Conservation (phyloP, 2,113 vertebrate species). For the Eurypyga helias region DNA sequence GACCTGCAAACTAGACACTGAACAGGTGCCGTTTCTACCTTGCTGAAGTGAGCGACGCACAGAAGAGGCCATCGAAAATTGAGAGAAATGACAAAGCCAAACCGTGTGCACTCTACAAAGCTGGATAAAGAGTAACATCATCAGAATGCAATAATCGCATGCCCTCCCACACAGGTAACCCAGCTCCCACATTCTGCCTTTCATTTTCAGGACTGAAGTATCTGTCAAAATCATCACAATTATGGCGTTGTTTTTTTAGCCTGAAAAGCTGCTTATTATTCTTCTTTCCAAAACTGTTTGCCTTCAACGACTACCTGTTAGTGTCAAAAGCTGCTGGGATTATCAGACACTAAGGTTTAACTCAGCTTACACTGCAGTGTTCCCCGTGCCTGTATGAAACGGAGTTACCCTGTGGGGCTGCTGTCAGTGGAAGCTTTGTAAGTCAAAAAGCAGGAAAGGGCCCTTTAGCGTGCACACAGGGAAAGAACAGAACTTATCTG, state of each 20-base stretch:
- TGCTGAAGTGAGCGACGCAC: background rate
- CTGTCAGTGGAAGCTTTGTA: slow-evolving; percentile 3
- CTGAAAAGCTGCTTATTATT: background rate
- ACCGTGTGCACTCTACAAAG: background rate
- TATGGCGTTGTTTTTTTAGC: too few relatives aligned
- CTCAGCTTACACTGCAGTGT: background rate
- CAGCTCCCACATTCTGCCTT: background rate
- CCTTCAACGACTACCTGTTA: background rate
- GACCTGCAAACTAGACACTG: background rate
- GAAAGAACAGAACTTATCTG: slow-evolving; percentile 46
- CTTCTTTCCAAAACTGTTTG: background rate
- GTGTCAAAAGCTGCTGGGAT: background rate
- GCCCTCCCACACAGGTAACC: background rate
- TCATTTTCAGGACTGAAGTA: background rate
- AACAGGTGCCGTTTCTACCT: background rate
- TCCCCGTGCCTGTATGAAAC: background rate
- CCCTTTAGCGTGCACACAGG: background rate
- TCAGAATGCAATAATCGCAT: background rate
- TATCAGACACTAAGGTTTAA: background rate
- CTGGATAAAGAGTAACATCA: background rate
- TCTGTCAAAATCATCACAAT: background rate
- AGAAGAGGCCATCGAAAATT: background rate
- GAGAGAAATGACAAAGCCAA: background rate
- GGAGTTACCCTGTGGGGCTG: background rate
- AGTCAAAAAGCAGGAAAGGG: background rate